phyloP scores from a whole-genome alignment of 2,888 invertebrate species.

The Brenthis daphne region DNA sequence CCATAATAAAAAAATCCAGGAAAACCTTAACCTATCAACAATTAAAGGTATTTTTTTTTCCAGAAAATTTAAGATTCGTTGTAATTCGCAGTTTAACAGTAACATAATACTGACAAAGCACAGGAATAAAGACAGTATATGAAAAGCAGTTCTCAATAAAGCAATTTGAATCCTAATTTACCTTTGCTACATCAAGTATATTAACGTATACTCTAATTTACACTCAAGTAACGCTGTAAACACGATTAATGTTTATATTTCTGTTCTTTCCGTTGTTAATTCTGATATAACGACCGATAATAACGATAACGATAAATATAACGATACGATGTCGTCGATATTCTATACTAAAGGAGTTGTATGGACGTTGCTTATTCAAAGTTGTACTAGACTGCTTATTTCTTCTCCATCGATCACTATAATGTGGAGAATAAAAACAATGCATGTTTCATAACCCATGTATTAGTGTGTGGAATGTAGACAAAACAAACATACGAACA shows the following conservation, averaged over 20 bases:
- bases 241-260: slow-evolving; percentile 73
- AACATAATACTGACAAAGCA: background rate
- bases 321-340: slow-evolving; percentile 61
- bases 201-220: slow-evolving; percentile 45
- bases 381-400: background rate
- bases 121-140: slow-evolving; percentile 5
- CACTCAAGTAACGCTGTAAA: slow-evolving; percentile 59
- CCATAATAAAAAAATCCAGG: too few species aligned
- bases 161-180: slow-evolving; percentile 31
- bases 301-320: slow-evolving; percentile 78
- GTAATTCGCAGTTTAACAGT: too few species aligned
- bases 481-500: background rate
- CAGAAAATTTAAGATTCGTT: too few species aligned
- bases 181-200: slow-evolving; percentile 34
- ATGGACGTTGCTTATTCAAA: slow-evolving; percentile 53
- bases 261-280: slow-evolving; percentile 73
- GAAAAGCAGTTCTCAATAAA: slow-evolving; percentile 20
- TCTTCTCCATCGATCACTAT: background rate
- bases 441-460: background rate
- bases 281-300: slow-evolving; percentile 76
- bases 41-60: too few species aligned
- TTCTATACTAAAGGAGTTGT: slow-evolving; percentile 38
- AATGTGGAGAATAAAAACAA: background rate
- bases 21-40: too few species aligned
- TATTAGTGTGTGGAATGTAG: slow-evolving; percentile 24